These are phyloP conservation scores for Orchestes rusci DNA, from an alignment of 2,888 invertebrate genomes.

Conservation along the genomic window DNA sequence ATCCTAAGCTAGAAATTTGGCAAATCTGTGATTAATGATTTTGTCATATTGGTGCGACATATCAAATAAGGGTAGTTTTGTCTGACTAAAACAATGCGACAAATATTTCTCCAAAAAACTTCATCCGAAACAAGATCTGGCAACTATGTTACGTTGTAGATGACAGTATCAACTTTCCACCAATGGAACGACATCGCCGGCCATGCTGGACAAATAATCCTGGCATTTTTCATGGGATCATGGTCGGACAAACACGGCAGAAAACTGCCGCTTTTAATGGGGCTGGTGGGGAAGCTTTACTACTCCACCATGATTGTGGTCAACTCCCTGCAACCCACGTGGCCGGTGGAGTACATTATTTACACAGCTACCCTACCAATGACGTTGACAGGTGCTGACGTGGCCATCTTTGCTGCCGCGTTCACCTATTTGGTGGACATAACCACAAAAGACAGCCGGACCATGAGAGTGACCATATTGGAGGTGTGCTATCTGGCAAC, in stretches of 20 bases:
- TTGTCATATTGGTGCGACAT: too few relatives aligned
- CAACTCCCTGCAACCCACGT: constrained; percentile 50
- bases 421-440: constrained; percentile 78
- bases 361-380: constrained; percentile 71
- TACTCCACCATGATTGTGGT: constrained; percentile 70
- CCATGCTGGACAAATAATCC: constrained; percentile 64
- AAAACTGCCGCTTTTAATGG: constrained; percentile 65
- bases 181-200: constrained; percentile 73
- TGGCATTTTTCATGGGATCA: constrained; percentile 73
- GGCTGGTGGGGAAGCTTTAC: constrained; percentile 64
- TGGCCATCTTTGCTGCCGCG: constrained; percentile 72
- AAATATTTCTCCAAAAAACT: too few relatives aligned
- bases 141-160: too few relatives aligned
- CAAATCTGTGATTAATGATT: too few relatives aligned
- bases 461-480: constrained; percentile 71
- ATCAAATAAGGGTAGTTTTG: too few relatives aligned
- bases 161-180: constrained; percentile 66
- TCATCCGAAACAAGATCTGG: too few relatives aligned
- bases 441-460: constrained; percentile 60
- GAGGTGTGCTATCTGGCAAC: constrained; percentile 77
- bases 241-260: constrained; percentile 76
- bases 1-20: too few relatives aligned
- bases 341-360: constrained; percentile 69
- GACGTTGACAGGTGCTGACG: constrained; percentile 65
- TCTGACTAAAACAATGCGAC: too few relatives aligned